These are phyloP conservation scores for Temnothorax curvispinosus DNA, from an alignment of 1,140 invertebrate genomes.

Conservation along the genomic window DNA sequence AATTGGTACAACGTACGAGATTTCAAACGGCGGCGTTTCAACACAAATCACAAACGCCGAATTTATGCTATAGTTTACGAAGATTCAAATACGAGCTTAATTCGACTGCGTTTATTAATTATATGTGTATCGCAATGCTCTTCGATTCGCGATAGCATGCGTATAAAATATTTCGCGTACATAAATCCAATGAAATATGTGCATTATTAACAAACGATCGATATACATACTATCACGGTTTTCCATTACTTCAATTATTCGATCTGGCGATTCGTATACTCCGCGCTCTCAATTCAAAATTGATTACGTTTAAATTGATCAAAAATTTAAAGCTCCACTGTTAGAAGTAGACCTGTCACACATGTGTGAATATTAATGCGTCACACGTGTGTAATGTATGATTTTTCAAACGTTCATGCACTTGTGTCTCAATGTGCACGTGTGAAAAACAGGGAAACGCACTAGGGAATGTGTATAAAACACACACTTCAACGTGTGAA, in stretches of 20 bases:
- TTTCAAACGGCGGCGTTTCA: not conserved
- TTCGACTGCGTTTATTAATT: not conserved
- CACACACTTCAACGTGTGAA: too few species aligned
- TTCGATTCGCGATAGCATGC: not conserved
- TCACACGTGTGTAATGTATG: too few species aligned
- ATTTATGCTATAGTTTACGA: not conserved
- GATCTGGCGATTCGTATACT: not conserved
- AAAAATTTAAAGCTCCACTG: not conserved
- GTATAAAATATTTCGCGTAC: not conserved
- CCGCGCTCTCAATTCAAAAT: not conserved
- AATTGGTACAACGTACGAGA: not conserved
- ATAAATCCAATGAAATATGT: not conserved
- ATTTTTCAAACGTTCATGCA: too few species aligned
- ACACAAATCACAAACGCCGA: not conserved
- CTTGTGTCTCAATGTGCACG: too few species aligned
- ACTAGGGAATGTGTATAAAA: too few species aligned
- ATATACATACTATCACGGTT: not conserved
- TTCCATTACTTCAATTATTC: constrained; percentile 2
- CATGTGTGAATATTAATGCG: too few species aligned
- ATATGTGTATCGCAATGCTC: not conserved
- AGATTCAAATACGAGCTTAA: not conserved
- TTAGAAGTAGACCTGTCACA: too few species aligned
- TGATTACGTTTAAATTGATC: not conserved
- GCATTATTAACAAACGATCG: not conserved
- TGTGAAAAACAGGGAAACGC: too few species aligned